These are phyloP conservation scores for Gnathonemus longibarbis DNA, from an alignment of 2,113 vertebrate species.

Conservation along the genomic window DNA sequence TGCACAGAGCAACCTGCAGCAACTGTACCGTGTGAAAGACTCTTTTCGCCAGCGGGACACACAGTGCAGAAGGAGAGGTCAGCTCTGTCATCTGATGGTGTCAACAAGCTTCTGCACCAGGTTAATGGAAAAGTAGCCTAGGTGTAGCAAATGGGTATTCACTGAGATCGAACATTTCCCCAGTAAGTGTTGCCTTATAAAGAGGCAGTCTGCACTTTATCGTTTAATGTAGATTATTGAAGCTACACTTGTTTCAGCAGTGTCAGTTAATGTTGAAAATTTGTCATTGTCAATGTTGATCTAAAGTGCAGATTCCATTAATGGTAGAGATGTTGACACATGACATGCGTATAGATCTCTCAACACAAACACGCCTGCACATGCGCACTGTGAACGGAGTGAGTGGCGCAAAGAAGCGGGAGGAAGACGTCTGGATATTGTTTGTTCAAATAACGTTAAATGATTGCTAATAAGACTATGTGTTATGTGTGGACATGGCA, in stretches of 20 bases:
- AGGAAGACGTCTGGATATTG: not conserved
- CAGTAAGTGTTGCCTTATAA: not conserved
- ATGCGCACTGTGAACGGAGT: not conserved
- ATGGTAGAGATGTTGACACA: not conserved
- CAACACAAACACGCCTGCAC: not conserved
- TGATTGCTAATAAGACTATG: not conserved
- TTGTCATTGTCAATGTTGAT: not conserved
- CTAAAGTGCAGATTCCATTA: not conserved
- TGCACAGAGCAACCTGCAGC: not conserved
- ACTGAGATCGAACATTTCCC: not conserved
- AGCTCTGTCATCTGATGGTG: not conserved
- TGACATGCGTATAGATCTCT: not conserved
- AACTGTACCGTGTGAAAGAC: not conserved
- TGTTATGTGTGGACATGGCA: not conserved
- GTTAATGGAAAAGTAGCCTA: not conserved
- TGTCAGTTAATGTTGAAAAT: not conserved
- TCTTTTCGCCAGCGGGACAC: not conserved
- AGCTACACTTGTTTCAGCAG: not conserved
- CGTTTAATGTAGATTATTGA: not conserved
- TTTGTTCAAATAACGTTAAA: not conserved
- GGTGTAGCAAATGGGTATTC: not conserved
- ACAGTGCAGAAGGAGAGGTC: not conserved
- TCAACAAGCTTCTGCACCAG: not conserved
- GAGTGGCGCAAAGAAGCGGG: not conserved
- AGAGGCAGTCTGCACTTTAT: not conserved